Base-by-base conservation (phyloP, 2,888 invertebrate genomes). In the Epinotia brunnichana region DNA sequence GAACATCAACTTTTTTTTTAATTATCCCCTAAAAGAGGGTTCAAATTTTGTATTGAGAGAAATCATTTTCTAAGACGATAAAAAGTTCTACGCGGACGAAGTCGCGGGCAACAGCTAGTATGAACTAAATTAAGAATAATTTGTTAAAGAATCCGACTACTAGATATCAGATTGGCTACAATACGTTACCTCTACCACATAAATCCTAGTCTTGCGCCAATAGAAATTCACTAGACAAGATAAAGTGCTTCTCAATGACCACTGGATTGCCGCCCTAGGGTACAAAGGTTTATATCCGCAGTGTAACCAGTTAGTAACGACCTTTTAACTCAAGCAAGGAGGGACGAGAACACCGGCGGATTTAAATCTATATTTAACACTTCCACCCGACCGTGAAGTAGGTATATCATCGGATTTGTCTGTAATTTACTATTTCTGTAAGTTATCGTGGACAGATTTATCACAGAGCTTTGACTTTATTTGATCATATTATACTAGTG, bases 391-490 rank as follows among this genome's bases (percentile, higher is more conserved):
- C 19, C n/a, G 56, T 48, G n/a, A 48, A 48, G 4, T n/a, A n/a
- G n/a, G n/a, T 64, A 63, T 64, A 70, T 70, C 57, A 57, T 39
- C 10, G 57, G 48, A 70, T 64, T 70, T 70, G 70, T 70, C 51
- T 48, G 24, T 63, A 57, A 63, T 57, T 57, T 64, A 64, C 63
- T 63, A 35, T 39, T 62, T 64, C 68, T 57, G 57, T 57, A 39
- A 48, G 63, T 19, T 57, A 53, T 63, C 48, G 48, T 19, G 4
- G 10, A 64, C 29, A 15, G 48, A 41, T 21, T 60, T 61, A 48
- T 44, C 44, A 11, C 44, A 44, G 7, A 44, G 44, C n/a, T 61
- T 21, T 44, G 24, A 61, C 2, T 61, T 19, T 19, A 7, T 10
- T 11, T 17, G 21, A 57, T 21, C 9, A 15, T 39, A 57, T 48